Evolutionary conservation across 2,113 vertebrate genomes (phyloP).

Genomic region (Mesoclemmys tuberculata): DNA sequence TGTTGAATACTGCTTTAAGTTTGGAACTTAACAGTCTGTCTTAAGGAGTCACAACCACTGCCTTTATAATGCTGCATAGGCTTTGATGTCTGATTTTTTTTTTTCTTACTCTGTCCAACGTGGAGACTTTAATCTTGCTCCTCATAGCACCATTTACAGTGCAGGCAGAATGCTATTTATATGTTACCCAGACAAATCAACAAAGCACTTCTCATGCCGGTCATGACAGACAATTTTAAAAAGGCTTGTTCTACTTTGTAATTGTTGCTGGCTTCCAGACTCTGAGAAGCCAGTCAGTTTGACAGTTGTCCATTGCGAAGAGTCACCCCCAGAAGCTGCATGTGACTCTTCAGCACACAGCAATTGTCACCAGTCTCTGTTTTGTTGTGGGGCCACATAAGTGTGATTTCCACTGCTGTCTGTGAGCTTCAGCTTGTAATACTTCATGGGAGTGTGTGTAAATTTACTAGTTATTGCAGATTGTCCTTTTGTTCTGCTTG

Average conservation of each 20-base stretch:
- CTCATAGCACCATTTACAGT: not conserved
- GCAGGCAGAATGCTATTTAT: slow-evolving; percentile 23
- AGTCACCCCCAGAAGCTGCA: not conserved
- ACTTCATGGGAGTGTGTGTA: not conserved
- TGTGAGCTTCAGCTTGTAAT: not conserved
- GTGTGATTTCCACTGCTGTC: not conserved
- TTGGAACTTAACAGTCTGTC: not conserved
- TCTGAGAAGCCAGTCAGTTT: not conserved
- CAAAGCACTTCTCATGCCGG: not conserved
- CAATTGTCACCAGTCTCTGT: not conserved
- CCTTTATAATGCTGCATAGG: not conserved
- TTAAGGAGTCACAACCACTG: not conserved
- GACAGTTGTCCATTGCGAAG: not conserved
- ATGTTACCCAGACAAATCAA: slow-evolving; percentile 16
- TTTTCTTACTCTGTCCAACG: not conserved
- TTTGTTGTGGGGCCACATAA: not conserved
- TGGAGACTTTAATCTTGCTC: not conserved
- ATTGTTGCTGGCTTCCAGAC: not conserved
- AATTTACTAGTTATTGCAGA: not conserved
- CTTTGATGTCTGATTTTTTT: not conserved
- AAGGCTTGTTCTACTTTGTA: not conserved
- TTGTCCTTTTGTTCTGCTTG: not conserved
- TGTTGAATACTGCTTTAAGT: not conserved
- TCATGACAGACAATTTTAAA: not conserved
- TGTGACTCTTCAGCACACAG: not conserved